Evolutionary conservation across 2,113 vertebrate genomes (phyloP), one percentile per base, ranked within the genome.

Genomic region (Trogon surrucura): DNA sequence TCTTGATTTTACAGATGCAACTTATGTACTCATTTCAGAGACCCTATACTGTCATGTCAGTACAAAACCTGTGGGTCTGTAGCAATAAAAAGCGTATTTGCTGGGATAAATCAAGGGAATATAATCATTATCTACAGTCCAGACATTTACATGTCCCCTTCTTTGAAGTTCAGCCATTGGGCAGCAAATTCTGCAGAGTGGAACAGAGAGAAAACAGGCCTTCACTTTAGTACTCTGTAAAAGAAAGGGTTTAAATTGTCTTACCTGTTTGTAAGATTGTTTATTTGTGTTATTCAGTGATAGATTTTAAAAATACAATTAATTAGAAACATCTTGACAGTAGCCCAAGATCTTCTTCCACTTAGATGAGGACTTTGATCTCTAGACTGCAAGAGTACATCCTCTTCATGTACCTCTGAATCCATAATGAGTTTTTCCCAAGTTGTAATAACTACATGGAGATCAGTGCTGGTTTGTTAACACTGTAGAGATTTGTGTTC

Each of bases 81-180:
- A 34, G 2, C 20, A 75, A 23, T 5, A 47, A 83, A 72, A 71
- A 10, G 1, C 13, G 5, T 9, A 66, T 74, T 79, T 81, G 41
- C 4, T 36, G 11, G 5, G 9, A 20, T n/a, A 54, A 61, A 70
- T 26, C 0, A 0, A 13, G 10, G 23, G 1, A 72, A 38, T 56
- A 30, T 6, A 1, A 56, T 17, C 0, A 6, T 53, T 71, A 23
- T 77, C 11, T 67, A 4, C 25, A 72, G 15, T 65, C 6, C 22
- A 83, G 3, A 1, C 44, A 15, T 16, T 60, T 75, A 32, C 5
- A 5, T 34, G 22, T 51, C 19, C 9, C 22, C 11, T 8, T 36
- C 8, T 69, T 77, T 73, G 67, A 85, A 82, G 5, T 3, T 75
- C 34, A 70, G 11, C 6, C 26, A 7, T 23, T 75, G 67, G 18